phyloP scores from a whole-genome alignment of 1,140 invertebrate genomes.

The Luehdorfia chinensis region DNA sequence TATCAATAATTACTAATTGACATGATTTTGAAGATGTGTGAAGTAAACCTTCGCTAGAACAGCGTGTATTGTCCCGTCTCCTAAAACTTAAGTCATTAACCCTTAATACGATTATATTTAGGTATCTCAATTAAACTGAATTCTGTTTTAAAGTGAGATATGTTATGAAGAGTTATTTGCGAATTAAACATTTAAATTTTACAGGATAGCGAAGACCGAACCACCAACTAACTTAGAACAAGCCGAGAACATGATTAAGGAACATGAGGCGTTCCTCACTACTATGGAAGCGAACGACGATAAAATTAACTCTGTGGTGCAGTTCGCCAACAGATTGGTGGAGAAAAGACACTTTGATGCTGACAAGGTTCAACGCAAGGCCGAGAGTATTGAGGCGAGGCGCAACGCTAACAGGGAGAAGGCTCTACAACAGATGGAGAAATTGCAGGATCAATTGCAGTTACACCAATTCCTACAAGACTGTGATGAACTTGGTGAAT shows the following conservation, averaged over 20 bases:
- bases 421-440: slow-evolving; percentile 94
- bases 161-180: too few species aligned
- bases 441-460: slow-evolving; percentile 95
- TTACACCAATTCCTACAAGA: slow-evolving; percentile 98
- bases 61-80: too few species aligned
- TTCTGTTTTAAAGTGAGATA: too few species aligned
- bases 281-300: slow-evolving; percentile 99
- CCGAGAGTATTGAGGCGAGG: slow-evolving; percentile 94
- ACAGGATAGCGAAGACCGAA: slow-evolving; percentile 90
- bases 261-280: slow-evolving; percentile 98
- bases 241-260: slow-evolving; percentile 97
- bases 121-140: too few species aligned
- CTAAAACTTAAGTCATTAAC: too few species aligned
- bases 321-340: slow-evolving; percentile 93
- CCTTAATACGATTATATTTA: too few species aligned
- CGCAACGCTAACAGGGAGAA: slow-evolving; percentile 93
- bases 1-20: too few species aligned
- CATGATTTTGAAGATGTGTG: too few species aligned
- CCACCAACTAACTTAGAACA: slow-evolving; percentile 96
- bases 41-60: too few species aligned
- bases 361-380: slow-evolving; percentile 97
- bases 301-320: slow-evolving; percentile 96
- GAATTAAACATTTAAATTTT: too few species aligned
- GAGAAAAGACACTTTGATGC: slow-evolving; percentile 94
- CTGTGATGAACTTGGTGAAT: slow-evolving; percentile 98